These are phyloP conservation scores for Amblyraja radiata DNA, from an alignment of 2,797 vertebrate species.

Conservation along the genomic window DNA sequence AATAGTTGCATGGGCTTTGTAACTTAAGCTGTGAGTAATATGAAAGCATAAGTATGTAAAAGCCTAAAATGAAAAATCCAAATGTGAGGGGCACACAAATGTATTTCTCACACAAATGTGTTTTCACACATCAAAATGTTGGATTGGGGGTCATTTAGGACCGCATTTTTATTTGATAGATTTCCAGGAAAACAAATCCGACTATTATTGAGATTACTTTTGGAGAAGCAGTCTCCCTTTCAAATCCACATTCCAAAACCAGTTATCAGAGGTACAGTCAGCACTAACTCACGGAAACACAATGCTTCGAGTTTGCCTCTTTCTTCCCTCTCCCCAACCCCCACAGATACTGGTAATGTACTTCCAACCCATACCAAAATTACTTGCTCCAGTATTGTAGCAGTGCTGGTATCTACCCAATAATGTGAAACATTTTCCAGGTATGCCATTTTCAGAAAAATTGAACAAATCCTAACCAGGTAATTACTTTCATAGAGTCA, in stretches of 20 bases:
- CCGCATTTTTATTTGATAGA: not conserved
- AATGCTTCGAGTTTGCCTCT: not conserved
- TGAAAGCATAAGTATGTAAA: slow-evolving; percentile 11
- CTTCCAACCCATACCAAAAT: not conserved
- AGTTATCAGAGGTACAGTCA: not conserved
- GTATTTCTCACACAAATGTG: not conserved
- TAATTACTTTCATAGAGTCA: too few species aligned
- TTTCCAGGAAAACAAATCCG: not conserved
- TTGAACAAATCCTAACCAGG: too few species aligned
- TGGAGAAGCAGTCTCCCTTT: not conserved
- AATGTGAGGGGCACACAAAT: not conserved
- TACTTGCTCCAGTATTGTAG: too few species aligned
- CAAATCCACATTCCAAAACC: not conserved
- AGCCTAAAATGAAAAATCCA: not conserved
- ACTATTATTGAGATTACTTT: not conserved
- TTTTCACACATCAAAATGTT: not conserved
- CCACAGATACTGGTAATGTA: not conserved
- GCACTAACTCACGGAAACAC: not conserved
- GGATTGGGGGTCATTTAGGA: not conserved
- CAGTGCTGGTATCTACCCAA: too few species aligned
- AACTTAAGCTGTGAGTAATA: not conserved
- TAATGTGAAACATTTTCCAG: too few species aligned
- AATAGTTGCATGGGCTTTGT: slow-evolving; percentile 5
- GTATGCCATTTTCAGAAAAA: too few species aligned
- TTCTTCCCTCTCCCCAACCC: not conserved